Evolutionary conservation across 1,140 invertebrate species (phyloP), one percentile per base, ranked within the genome.

Genomic region (Heliothis virescens): DNA sequence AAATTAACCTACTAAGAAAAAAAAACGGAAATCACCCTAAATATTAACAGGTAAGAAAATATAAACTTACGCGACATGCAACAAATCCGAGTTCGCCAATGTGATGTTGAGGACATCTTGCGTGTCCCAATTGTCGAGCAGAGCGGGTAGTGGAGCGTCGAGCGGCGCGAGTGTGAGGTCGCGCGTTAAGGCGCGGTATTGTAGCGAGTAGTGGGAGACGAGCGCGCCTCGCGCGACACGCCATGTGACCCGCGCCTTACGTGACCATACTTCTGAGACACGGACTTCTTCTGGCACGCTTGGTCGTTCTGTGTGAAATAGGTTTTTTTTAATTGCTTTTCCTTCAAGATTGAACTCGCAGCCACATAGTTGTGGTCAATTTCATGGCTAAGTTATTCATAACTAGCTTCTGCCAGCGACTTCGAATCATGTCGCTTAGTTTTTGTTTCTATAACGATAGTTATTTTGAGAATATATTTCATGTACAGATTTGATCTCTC

Each of bases 241-340:
- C 93, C 93, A 94, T 0, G 93, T 93, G 0, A 94, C 89, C 0
- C 93, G 86, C 16, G 93, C 92, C 83, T 89, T 85, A 7, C 92
- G 88, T 15, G 93, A 91, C 93, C 92, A 94, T 3, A 94, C 90
- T 69, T 94, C 93, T 9, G 93, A 94, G 79, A 94, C 85, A 1
- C 93, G 88, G 0, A 94, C 90, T 83, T 94, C 93, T 82, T 94
- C 92, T 9, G 93, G 93, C 10, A 89, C 86, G 34, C 86, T 91
- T 21, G 93, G 93, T 3, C 91, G 89, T 81, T 94, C 93, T 94
- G 76, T 55, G 9, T 26, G 80, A 71, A 81, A 80, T 79, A 29
- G 59, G 79, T 15, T 47, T 57, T 18, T 3, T 67, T 41, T 16
- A 57, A 41, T 41, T 9, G 34, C 5, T 9, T 5, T 41, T 41